phyloP scores from a whole-genome alignment of 2,797 vertebrate species.

The Hydrocynus forskahlii region DNA sequence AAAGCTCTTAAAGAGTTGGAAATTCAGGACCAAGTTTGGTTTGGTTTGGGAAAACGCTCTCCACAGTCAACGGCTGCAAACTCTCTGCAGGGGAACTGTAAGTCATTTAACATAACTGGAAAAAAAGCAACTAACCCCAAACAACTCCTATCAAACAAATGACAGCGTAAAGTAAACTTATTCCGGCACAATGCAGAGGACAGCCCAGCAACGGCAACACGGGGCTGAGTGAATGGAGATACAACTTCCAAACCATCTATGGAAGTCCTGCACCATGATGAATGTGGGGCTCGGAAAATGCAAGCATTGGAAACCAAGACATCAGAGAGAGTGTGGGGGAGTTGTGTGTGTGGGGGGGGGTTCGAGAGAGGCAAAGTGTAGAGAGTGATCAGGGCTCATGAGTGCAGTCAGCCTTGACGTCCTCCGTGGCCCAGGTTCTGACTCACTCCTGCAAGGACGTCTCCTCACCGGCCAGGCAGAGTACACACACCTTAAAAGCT shows the following conservation, averaged over 20 bases:
- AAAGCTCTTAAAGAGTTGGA: conserved; percentile 11
- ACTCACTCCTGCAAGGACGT: conserved; percentile 29
- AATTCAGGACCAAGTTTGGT: conserved; percentile 39
- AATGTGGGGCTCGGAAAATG: conserved; percentile 26
- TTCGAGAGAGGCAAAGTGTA: conserved; percentile 8
- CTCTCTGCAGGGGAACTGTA: conserved; percentile 38
- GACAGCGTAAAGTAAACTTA: conserved; percentile 60
- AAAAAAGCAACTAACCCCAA: conserved; percentile 50
- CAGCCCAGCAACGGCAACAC: conserved; percentile 1
- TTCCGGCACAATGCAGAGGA: conserved; percentile 39
- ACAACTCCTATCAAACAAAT: conserved; percentile 55
- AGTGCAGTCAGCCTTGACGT: conserved; percentile 47
- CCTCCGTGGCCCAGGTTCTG: conserved; percentile 42
- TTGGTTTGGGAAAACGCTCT: conserved; percentile 45
- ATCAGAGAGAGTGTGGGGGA: conserved; percentile 18
- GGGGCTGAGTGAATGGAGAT: conserved; percentile 36
- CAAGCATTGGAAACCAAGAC: conserved; percentile 17
- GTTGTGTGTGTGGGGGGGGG: not conserved
- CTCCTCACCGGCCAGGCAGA: conserved; percentile 6
- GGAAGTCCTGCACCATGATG: conserved; percentile 49
- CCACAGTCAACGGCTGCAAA: conserved; percentile 55
- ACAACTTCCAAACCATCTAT: conserved; percentile 61
- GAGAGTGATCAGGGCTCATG: conserved; percentile 30
- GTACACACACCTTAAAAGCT: conserved; percentile 60
- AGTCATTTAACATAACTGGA: conserved; percentile 44